Conservation (phyloP, 1,140 invertebrate species). For the Drosophila lacteicornis region DNA sequence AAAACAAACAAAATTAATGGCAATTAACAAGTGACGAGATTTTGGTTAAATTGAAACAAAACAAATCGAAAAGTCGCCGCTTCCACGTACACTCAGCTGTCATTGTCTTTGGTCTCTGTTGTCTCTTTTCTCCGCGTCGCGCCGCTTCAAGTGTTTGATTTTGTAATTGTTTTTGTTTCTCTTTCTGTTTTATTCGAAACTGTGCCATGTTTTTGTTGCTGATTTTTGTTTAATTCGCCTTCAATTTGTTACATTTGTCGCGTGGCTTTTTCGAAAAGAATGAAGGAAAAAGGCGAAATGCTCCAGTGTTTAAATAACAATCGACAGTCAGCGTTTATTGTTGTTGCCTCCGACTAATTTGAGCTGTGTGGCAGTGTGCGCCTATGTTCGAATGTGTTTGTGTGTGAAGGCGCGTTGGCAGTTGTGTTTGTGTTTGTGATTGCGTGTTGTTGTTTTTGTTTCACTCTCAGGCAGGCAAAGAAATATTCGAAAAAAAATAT, state of each 20-base stretch:
- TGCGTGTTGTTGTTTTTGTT: slow-evolving; percentile 30
- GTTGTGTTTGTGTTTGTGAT: slow-evolving; percentile 30
- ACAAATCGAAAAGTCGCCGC: slow-evolving; percentile 40
- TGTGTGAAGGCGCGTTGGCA: slow-evolving; percentile 21
- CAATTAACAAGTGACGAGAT: slow-evolving; percentile 15
- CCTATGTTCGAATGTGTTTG: slow-evolving; percentile 23
- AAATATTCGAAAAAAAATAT: slow-evolving; percentile 32
- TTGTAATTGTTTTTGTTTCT: slow-evolving; percentile 54
- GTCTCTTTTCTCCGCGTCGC: slow-evolving; percentile 31
- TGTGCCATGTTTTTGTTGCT: slow-evolving; percentile 43
- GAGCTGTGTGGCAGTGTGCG: slow-evolving; percentile 34
- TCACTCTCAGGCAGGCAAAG: slow-evolving; percentile 14
- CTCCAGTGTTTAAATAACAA: slow-evolving; percentile 46
- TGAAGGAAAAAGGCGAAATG: neutral
- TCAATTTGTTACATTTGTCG: slow-evolving; percentile 28
- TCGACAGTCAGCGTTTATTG: slow-evolving; percentile 47
- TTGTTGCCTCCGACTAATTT: slow-evolving; percentile 72
- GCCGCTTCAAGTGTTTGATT: slow-evolving; percentile 64
- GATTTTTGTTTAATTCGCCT: slow-evolving; percentile 38
- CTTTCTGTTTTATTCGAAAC: slow-evolving; percentile 19
- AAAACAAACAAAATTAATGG: neutral
- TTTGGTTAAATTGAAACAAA: slow-evolving; percentile 21
- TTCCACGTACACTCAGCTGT: slow-evolving; percentile 44
- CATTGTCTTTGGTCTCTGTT: slow-evolving; percentile 26
- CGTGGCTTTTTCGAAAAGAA: slow-evolving; percentile 33